phyloP scores from a whole-genome alignment of 2,888 invertebrate genomes.

The Tipula confusa region DNA sequence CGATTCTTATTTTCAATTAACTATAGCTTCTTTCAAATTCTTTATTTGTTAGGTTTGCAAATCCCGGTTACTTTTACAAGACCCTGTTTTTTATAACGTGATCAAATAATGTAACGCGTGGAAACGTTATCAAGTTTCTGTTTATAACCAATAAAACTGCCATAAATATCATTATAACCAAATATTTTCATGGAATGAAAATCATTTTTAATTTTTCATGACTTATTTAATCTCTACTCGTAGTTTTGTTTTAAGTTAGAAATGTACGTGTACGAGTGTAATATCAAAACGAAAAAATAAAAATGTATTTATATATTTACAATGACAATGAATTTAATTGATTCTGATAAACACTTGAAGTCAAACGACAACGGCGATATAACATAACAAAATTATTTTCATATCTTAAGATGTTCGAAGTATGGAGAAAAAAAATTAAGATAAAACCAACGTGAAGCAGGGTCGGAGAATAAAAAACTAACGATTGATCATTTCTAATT shows the following conservation, averaged over 20 bases:
- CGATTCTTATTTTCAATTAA: too few relatives aligned
- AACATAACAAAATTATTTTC: background rate
- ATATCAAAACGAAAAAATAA: too few relatives aligned
- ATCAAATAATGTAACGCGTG: too few relatives aligned
- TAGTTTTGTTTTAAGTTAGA: too few relatives aligned
- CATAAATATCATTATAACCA: background rate
- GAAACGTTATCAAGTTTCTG: too few relatives aligned
- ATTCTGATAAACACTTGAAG: background rate
- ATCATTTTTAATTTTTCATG: background rate
- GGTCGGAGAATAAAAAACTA: background rate
- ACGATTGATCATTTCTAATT: background rate
- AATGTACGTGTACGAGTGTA: too few relatives aligned
- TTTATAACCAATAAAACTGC: background rate
- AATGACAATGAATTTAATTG: slow-evolving; percentile 12
- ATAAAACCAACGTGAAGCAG: background rate
- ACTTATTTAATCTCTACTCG: too few relatives aligned
- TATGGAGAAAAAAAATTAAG: background rate
- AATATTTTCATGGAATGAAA: background rate
- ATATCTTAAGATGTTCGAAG: background rate
- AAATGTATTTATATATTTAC: background rate
- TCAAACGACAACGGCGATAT: background rate
- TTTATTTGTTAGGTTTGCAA: too few relatives aligned
- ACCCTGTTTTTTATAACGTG: too few relatives aligned
- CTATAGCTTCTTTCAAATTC: too few relatives aligned
- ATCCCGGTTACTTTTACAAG: too few relatives aligned